These are phyloP conservation scores for Mesorhabditis sp. DNA, from an alignment of 2,888 invertebrate genomes.

Conservation along the genomic window DNA sequence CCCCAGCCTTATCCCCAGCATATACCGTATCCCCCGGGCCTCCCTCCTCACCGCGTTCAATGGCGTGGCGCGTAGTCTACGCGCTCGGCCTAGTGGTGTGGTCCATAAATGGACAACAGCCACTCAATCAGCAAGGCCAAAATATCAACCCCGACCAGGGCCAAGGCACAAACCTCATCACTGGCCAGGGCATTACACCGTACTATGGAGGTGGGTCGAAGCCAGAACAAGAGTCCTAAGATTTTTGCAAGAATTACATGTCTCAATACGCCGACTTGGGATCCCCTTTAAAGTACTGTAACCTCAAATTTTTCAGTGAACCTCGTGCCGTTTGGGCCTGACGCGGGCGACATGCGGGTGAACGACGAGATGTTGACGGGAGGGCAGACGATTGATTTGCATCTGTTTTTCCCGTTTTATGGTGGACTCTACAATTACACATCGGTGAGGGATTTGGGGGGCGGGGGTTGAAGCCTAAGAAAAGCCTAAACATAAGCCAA, in stretches of 20 bases:
- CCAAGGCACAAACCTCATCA: slow-evolving; percentile 33
- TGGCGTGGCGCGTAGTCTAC: not conserved
- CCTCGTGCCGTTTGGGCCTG: slow-evolving; percentile 53
- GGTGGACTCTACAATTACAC: slow-evolving; percentile 56
- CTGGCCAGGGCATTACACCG: slow-evolving; percentile 50
- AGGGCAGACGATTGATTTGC: slow-evolving; percentile 56
- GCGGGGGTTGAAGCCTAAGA: not conserved
- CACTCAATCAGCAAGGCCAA: not conserved
- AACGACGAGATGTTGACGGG: slow-evolving; percentile 52
- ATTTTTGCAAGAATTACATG: not conserved
- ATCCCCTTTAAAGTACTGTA: not conserved
- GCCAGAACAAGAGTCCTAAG: not conserved
- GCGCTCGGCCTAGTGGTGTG: not conserved
- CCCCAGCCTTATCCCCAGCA: no score
- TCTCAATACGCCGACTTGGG: not conserved
- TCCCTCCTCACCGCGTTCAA: not conserved
- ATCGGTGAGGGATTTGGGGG: slow-evolving; percentile 32
- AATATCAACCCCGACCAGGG: not conserved
- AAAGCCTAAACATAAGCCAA: no score
- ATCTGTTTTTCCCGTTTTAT: slow-evolving; percentile 55
- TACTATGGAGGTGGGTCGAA: slow-evolving; percentile 45
- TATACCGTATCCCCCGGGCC: no score
- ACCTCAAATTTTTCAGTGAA: slow-evolving; percentile 27
- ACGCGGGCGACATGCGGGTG: slow-evolving; percentile 53
- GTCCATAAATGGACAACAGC: not conserved